These are phyloP conservation scores for Aphis gossypii DNA, from an alignment of 1,140 invertebrate genomes.

Conservation along the genomic window DNA sequence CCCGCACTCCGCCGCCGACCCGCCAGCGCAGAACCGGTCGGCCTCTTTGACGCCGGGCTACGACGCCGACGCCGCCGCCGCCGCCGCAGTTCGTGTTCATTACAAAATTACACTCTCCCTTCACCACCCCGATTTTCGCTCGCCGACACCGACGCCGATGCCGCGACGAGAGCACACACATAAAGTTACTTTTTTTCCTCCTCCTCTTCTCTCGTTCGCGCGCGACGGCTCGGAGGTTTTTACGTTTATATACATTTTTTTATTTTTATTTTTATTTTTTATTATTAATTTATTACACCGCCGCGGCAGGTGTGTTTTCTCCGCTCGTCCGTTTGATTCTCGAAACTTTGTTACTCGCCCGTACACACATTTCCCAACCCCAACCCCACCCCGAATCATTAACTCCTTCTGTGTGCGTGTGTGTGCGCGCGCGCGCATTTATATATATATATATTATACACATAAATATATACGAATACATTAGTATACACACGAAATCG, in stretches of 20 bases:
- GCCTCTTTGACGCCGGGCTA: constrained; percentile 47
- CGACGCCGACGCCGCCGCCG: constrained; percentile 6
- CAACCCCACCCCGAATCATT: not conserved
- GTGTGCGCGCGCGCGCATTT: not conserved
- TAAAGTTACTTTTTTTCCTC: constrained; percentile 12
- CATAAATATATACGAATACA: not conserved
- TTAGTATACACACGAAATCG: not conserved
- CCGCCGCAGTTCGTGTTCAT: constrained; percentile 34
- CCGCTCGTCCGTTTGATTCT: constrained; percentile 31
- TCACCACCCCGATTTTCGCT: constrained; percentile 4
- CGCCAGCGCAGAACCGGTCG: constrained; percentile 33
- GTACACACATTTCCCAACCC: not conserved
- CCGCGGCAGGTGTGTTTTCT: constrained; percentile 30
- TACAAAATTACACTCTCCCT: constrained; percentile 52
- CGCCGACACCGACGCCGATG: not conserved
- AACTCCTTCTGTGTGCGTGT: not conserved
- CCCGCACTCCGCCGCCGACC: not conserved
- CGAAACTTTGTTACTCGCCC: not conserved
- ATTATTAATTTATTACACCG: constrained; percentile 54
- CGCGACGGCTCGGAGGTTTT: not conserved
- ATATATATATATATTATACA: not conserved
- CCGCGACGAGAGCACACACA: not conserved
- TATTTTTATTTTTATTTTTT: constrained; percentile 30
- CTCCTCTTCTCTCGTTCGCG: not conserved
- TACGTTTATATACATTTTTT: not conserved